Evolutionary conservation across 2,888 invertebrate species (phyloP), one percentile per base, ranked within the genome.

Genomic region (Taenaris catops): DNA sequence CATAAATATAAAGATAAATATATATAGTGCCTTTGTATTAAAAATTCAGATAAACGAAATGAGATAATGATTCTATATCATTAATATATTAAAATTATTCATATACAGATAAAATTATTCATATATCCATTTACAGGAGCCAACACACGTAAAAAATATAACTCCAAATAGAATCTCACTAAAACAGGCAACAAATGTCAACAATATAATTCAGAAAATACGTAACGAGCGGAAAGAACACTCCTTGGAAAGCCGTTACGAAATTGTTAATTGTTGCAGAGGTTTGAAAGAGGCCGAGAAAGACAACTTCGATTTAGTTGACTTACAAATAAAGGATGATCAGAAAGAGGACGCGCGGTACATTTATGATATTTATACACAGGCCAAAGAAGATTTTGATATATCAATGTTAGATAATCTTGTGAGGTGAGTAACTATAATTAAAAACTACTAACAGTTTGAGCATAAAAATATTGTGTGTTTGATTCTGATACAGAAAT

Each of bases 321-420:
- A 87, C 41, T 47, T 87, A 31, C 60, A 51, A 8, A 68, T 58
- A 18, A 51, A 55, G 1, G 59, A 55, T 1, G 59, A 73, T 35
- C 60, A 56, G 6, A 58, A 63, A 29, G 49, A 48, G 0, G 54
- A 70, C 44, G 59, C 56, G 0, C 60, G 75, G 34, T 84, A 76
- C 55, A 78, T 73, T 1, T 87, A 84, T 46, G 87, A 87, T 46
- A 39, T 87, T 28, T 87, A 87, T 37, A 69, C 72, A 2, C 63
- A 78, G 2, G 66, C 71, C 1, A 75, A 70, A 41, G 56, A 67
- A 23, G 78, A 79, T 37, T 78, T 87, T 58, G 76, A 83, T 58
- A 65, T 79, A 11, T 64, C 67, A 3, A 74, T 79, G 74, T 49
- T 87, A 46, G 83, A 87, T 58, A 63, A 80, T 46, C 50, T 81